These are phyloP conservation scores for Drosophila mauritiana DNA, from an alignment of 1,140 invertebrate genomes.

Conservation along the genomic window DNA sequence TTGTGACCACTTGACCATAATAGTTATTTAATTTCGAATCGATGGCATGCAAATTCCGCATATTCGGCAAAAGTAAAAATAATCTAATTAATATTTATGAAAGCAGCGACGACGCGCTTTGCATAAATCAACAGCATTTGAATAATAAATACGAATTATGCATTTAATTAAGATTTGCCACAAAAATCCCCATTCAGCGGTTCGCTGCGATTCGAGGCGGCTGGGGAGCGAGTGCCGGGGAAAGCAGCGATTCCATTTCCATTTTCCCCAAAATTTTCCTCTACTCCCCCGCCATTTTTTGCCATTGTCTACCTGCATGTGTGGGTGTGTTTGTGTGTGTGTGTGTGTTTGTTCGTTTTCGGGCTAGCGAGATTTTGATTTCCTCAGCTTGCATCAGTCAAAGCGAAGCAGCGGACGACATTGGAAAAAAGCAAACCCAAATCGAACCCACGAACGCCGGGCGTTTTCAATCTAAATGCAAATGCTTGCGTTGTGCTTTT, in stretches of 20 bases:
- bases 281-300: not conserved
- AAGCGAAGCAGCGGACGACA: slow-evolving; percentile 13
- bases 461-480: slow-evolving; percentile 81
- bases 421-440: slow-evolving; percentile 25
- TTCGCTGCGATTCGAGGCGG: too few species aligned
- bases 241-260: slow-evolving; percentile 32
- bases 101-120: slow-evolving; percentile 46
- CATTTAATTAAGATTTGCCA: slow-evolving; percentile 80
- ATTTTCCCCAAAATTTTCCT: slow-evolving; percentile 6
- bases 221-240: not conserved
- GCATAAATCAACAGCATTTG: slow-evolving; percentile 79
- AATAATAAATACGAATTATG: slow-evolving; percentile 82
- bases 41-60: slow-evolving; percentile 31
- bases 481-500: slow-evolving; percentile 71
- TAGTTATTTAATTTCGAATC: slow-evolving; percentile 60
- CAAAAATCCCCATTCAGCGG: slow-evolving; percentile 25
- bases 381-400: slow-evolving; percentile 73
- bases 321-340: slow-evolving; percentile 9
- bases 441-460: slow-evolving; percentile 44
- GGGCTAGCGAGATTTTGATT: slow-evolving; percentile 63
- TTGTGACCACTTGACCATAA: slow-evolving; percentile 48
- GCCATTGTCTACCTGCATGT: slow-evolving; percentile 31
- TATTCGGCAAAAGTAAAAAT: slow-evolving; percentile 30
- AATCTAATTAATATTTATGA: slow-evolving; percentile 77
- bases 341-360: slow-evolving; percentile 27